Base-by-base conservation (phyloP, 2,888 invertebrate species). In the Caenorhabditis drosophilae region DNA sequence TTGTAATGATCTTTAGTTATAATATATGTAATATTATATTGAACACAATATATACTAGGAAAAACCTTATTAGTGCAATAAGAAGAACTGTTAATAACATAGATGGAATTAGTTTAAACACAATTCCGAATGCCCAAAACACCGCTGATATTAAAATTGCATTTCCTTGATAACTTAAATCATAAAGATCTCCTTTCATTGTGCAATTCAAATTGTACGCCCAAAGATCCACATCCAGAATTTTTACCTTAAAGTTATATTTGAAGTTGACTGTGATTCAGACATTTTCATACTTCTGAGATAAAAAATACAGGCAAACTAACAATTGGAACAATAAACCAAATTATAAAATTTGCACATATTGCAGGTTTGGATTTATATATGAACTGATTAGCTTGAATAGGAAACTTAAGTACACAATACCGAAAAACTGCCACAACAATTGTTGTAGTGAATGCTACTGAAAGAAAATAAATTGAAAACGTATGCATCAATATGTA, bases 111-210 rank as follows among this genome's bases (percentile, higher is more conserved):
- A 79, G 42, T 50, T 79, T 79, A 54, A 78, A 64, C n/a, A 76
- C 66, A 42, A 76, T 74, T 12, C 78, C 78, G 50, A 77, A 79
- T 34, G 73, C 60, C 79, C 79, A 79, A 35, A 77, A 72, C 18
- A 73, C 68, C 4, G 70, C 64, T 4, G 75, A 64, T 20, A 79
- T 67, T 15, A 77, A 50, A 0, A 63, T 31, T 1, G 64, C 64
- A 35, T 75, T 68, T 22, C 67, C 68, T 45, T 67, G 58, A 40
- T 62, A 69, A 36, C 59, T 56, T 42, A 66, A 52, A 23, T 75
- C 60, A 42, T 75, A 59, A 16, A 70, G 22, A 9, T 64, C 55
- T 16, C 59, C 67, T 23, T 56, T 36, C 67, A 61, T 67, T 6
- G 52, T 46, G 22, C 67, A 67, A 40, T 52, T 40, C 26, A 60